A percentile compares a stretch with the other conserved stretches of the same genome.
Evolutionary conservation across 92 coral and sea anemone genomes (phyloP).

Genomic region (Umimayanthus chanpuru): DNA sequence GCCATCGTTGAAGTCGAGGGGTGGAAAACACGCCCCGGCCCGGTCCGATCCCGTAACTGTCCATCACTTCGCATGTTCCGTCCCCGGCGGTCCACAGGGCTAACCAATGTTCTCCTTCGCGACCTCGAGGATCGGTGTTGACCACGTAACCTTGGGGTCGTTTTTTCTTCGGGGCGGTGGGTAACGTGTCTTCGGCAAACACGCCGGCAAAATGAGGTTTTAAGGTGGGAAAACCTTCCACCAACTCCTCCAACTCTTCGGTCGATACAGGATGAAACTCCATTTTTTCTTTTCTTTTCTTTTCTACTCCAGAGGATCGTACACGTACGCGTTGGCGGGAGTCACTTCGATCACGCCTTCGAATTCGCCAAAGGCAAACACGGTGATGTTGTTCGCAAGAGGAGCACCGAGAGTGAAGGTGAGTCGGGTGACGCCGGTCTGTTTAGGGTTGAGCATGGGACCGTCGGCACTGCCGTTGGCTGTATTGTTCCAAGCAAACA

Average conservation of each 20-base stretch:
- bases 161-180: neutral
- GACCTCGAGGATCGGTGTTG: too few relatives aligned
- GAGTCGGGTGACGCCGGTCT: neutral
- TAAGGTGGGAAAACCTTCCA: neutral
- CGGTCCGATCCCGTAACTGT: neutral
- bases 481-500: constrained; percentile 6
- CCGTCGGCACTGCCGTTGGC: constrained; percentile 3
- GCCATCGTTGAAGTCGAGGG: constrained; percentile 13
- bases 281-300: neutral
- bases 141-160: too few relatives aligned
- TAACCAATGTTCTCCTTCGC: constrained; percentile 5
- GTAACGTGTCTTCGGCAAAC: constrained; percentile 2
- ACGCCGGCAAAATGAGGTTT: constrained; percentile 1
- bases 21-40: neutral
- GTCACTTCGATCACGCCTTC: constrained; percentile 14
- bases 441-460: neutral
- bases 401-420: neutral
- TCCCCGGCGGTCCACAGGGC: too few relatives aligned
- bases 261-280: neutral
- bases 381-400: neutral
- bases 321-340: neutral
- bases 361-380: neutral
- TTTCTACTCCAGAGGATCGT: neutral
- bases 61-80: too few relatives aligned
- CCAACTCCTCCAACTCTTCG: neutral